Evolutionary conservation across 2,888 invertebrate genomes (phyloP).

Genomic region (Sphaeridia pumilis): DNA sequence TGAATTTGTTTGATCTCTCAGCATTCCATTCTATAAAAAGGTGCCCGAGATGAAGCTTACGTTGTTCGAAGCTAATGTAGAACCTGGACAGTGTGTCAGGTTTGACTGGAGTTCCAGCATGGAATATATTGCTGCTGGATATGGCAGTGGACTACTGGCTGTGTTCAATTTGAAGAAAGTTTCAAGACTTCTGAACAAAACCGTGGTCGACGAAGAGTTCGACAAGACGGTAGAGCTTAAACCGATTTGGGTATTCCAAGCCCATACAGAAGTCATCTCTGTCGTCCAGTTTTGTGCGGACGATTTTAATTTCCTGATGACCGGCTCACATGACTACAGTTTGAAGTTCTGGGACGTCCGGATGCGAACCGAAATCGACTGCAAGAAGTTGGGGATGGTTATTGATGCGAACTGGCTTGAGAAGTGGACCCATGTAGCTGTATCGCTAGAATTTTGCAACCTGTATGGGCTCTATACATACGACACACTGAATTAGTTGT

Average conservation of each 20-base stretch:
- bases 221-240: slow-evolving; percentile 9
- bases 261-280: slow-evolving; percentile 18
- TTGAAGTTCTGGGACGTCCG: slow-evolving; percentile 28
- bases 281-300: slow-evolving; percentile 22
- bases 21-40: slow-evolving; percentile 24
- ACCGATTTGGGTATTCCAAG: slow-evolving; percentile 30
- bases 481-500: too few species aligned
- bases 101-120: slow-evolving; percentile 32
- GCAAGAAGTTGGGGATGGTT: slow-evolving; percentile 25
- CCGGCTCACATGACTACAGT: slow-evolving; percentile 25
- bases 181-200: slow-evolving; percentile 17
- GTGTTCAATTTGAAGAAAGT: slow-evolving; percentile 21
- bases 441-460: slow-evolving; percentile 9
- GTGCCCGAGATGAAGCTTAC: slow-evolving; percentile 24
- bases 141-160: slow-evolving; percentile 25
- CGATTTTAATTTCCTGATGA: slow-evolving; percentile 25
- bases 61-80: slow-evolving; percentile 9
- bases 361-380: slow-evolving; percentile 23
- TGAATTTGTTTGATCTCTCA: slow-evolving; percentile 7
- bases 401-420: slow-evolving; percentile 31
- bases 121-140: slow-evolving; percentile 23
- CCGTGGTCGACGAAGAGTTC: slow-evolving; percentile 2
- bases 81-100: slow-evolving; percentile 20
- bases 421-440: slow-evolving; percentile 30
- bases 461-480: too few species aligned